Percentiles rank a stretch among this genome's conserved stretches.
Conservation (phyloP, 1,140 invertebrate species). For the Panagrolaimus sp. region DNA sequence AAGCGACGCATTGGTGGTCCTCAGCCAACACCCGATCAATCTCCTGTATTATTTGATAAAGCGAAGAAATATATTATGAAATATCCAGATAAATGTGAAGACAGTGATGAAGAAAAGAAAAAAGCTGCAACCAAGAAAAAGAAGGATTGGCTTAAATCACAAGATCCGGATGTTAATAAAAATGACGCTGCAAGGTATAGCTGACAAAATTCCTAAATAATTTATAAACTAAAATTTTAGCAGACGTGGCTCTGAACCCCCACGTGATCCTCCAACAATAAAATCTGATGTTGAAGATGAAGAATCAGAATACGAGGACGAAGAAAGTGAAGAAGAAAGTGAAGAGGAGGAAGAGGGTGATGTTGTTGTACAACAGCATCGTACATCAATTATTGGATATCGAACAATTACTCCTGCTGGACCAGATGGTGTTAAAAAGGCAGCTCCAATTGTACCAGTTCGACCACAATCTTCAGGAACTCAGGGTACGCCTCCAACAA, state of each 20-base stretch:
- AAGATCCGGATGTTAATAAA: constrained; percentile 23
- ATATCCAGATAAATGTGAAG: constrained; percentile 47
- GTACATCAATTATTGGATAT: constrained; percentile 49
- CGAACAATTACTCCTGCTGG: constrained; percentile 31
- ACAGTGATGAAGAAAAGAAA: constrained; percentile 35
- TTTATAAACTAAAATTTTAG: constrained; percentile 11
- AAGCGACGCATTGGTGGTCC: constrained; percentile 51
- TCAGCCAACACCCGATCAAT: constrained; percentile 52
- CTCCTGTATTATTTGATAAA: constrained; percentile 58
- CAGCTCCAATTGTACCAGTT: constrained; percentile 45
- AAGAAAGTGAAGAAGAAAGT: constrained; percentile 35
- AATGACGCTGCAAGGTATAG: neutral
- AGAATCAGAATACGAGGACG: constrained; percentile 30
- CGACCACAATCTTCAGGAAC: constrained; percentile 33
- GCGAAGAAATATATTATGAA: constrained; percentile 54
- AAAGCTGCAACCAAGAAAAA: neutral
- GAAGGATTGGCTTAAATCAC: constrained; percentile 21
- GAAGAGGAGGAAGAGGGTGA: constrained; percentile 51
- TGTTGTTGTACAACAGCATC: constrained; percentile 32
- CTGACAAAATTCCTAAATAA: too few relatives aligned
- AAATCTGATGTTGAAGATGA: constrained; percentile 18
- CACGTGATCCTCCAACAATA: constrained; percentile 1
- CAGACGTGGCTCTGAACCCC: constrained; percentile 37
- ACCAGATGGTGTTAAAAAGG: constrained; percentile 39
- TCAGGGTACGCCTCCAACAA: neutral